Evolutionary conservation across 2,797 vertebrate species (phyloP).

Genomic region (Leontocebus nigricollis): DNA sequence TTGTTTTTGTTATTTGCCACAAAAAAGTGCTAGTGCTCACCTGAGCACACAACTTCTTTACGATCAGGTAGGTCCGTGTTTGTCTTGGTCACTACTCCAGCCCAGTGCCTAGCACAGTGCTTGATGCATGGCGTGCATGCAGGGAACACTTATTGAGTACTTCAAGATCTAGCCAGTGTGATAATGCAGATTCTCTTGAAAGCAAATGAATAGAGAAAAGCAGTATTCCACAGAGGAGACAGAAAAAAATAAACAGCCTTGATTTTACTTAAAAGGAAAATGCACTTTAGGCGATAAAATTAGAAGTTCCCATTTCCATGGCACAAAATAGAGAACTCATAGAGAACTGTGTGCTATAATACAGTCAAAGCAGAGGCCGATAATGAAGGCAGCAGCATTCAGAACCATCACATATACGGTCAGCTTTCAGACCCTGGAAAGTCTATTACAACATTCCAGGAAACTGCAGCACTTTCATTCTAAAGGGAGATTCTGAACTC

Average conservation of each 20-base stretch:
- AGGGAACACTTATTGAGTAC: not conserved
- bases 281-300: not conserved
- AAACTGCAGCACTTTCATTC: not conserved
- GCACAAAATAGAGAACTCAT: not conserved
- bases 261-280: not conserved
- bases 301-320: slow-evolving; percentile 49
- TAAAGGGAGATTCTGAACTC: not conserved
- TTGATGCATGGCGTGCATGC: not conserved
- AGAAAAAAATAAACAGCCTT: not conserved
- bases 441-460: not conserved
- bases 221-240: not conserved
- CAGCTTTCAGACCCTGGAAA: not conserved
- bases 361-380: not conserved
- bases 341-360: not conserved
- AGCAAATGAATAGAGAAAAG: not conserved
- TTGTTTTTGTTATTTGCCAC: not conserved
- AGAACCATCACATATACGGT: not conserved
- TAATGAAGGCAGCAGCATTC: not conserved
- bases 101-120: not conserved
- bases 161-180: not conserved
- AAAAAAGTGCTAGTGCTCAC: not conserved
- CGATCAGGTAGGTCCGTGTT: not conserved
- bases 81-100: not conserved
- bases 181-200: not conserved
- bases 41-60: not conserved